Conservation (phyloP, 2,888 invertebrate genomes). For the Cataglyphis rosenhaueri region DNA sequence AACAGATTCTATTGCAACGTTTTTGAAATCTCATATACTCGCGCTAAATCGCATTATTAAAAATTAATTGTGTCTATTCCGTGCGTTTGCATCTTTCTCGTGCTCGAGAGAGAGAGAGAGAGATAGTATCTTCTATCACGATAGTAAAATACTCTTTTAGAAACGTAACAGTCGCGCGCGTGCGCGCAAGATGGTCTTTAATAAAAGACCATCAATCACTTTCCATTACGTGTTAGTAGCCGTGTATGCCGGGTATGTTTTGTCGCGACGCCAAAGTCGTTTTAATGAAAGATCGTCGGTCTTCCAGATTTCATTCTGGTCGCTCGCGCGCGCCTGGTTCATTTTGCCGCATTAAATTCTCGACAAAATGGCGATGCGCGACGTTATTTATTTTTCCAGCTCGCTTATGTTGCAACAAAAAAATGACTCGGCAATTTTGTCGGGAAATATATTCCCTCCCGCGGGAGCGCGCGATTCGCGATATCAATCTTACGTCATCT, state of each 20-base stretch:
- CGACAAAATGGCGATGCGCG: slow-evolving; percentile 33
- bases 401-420: slow-evolving; percentile 6
- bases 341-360: slow-evolving; percentile 39
- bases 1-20: neutral
- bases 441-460: slow-evolving; percentile 1
- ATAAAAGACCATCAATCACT: slow-evolving; percentile 49
- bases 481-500: neutral
- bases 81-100: neutral
- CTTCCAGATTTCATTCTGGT: slow-evolving; percentile 44
- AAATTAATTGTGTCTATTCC: neutral
- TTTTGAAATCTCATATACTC: neutral
- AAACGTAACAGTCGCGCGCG: slow-evolving; percentile 28
- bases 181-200: slow-evolving; percentile 44
- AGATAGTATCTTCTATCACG: slow-evolving; percentile 5
- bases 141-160: slow-evolving; percentile 29
- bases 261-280: slow-evolving; percentile 48
- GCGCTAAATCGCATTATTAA: slow-evolving; percentile 10
- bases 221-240: slow-evolving; percentile 47
- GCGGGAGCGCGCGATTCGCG: neutral
- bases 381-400: slow-evolving; percentile 28
- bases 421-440: neutral
- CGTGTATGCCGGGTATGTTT: slow-evolving; percentile 22
- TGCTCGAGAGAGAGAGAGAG: neutral
- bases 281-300: slow-evolving; percentile 62
- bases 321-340: slow-evolving; percentile 17